Evolutionary conservation across 2,888 invertebrate species (phyloP).

Genomic region (Criorhina ranunculi): DNA sequence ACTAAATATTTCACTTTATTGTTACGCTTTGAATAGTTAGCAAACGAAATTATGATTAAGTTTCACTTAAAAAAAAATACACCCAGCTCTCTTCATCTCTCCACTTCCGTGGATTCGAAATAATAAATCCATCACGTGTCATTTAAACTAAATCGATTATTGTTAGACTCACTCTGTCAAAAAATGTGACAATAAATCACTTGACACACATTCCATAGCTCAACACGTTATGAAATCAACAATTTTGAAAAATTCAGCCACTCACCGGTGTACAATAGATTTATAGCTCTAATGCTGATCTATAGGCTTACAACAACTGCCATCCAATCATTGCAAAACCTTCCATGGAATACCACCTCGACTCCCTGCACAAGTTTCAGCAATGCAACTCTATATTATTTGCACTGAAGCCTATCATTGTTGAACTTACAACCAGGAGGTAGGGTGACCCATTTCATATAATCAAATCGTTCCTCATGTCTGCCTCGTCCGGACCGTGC

Average conservation of each 20-base stretch:
- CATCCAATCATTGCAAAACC: constrained; percentile 42
- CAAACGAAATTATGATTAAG: no score
- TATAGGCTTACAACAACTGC: constrained; percentile 15
- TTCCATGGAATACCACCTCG: constrained; percentile 1
- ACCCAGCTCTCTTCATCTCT: no score
- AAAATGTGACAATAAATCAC: constrained; percentile 36
- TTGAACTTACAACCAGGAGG: constrained; percentile 5
- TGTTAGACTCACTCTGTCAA: background rate
- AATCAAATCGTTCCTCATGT: constrained; percentile 64
- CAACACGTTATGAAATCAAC: constrained; percentile 29
- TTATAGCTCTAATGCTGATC: constrained; percentile 38
- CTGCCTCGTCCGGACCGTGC: constrained; percentile 12
- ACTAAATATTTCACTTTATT: no score
- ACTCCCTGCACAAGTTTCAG: constrained; percentile 50
- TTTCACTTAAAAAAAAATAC: no score
- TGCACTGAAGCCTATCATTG: constrained; percentile 62
- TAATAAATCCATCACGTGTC: background rate
- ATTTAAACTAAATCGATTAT: background rate
- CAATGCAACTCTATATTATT: constrained; percentile 70
- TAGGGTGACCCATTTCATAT: constrained; percentile 68
- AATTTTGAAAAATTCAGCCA: constrained; percentile 67
- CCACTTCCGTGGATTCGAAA: background rate
- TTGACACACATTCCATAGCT: constrained; percentile 48
- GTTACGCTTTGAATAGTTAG: no score
- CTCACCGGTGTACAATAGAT: constrained; percentile 60